Percentiles rank a stretch among this genome's conserved stretches.
phyloP scores from a whole-genome alignment of 2,888 invertebrate genomes.

The Synanthedon formicaeformis region DNA sequence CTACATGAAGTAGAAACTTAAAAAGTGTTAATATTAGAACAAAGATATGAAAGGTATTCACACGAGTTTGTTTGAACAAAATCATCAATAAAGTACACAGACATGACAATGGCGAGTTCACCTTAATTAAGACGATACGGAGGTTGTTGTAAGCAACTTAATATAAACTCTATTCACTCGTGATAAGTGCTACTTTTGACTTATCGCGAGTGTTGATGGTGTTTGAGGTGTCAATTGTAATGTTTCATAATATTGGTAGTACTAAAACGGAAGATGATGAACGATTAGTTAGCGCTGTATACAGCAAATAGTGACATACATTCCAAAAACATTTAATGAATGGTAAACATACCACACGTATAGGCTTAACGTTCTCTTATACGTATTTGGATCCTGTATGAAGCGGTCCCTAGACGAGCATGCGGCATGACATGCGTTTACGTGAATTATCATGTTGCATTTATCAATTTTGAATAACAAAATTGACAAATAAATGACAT shows the following conservation, averaged over 20 bases:
- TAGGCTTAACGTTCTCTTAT: too few species aligned
- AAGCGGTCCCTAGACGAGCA: too few species aligned
- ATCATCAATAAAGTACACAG: slow-evolving; percentile 23
- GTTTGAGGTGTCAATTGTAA: slow-evolving; percentile 16
- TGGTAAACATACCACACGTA: too few species aligned
- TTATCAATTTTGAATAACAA: too few species aligned
- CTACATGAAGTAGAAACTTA: neutral
- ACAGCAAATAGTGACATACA: neutral
- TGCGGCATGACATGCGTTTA: too few species aligned
- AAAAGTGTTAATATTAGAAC: slow-evolving; percentile 5
- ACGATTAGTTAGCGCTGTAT: slow-evolving; percentile 23
- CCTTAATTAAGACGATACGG: slow-evolving; percentile 41
- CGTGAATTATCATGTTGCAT: too few species aligned
- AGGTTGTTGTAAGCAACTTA: neutral
- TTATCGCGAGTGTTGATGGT: neutral
- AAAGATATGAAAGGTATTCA: neutral
- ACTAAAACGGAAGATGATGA: slow-evolving; percentile 5
- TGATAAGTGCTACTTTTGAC: neutral
- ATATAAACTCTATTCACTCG: neutral
- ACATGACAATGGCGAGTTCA: slow-evolving; percentile 44
- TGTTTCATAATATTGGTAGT: slow-evolving; percentile 20
- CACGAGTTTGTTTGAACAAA: slow-evolving; percentile 14
- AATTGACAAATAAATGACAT: too few species aligned
- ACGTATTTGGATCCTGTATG: too few species aligned
- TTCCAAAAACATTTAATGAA: neutral